Evolutionary conservation across 2,113 vertebrate genomes (phyloP), one percentile per base, ranked within the genome.

Genomic region (Nannospalax galili): DNA sequence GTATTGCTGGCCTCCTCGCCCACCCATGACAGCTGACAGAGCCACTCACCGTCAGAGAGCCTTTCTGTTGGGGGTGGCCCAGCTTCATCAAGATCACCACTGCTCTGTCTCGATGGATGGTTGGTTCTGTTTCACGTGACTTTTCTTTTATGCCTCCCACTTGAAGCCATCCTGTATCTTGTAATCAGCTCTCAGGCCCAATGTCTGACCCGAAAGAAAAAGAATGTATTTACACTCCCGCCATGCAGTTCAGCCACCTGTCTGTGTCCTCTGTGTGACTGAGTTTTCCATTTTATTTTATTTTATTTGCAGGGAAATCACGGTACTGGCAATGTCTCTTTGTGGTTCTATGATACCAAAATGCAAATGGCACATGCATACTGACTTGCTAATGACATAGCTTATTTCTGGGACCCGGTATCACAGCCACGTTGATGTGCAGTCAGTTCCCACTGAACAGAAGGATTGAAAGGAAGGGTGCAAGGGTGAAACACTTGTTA

Each of bases 91-190:
- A 96, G 96, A 92, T 95, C 93, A 37, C 82, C 85, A 62, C 80
- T 65, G 0, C 79, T 95, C 77, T 14, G 93, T 96, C 95, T 96
- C 97, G 58, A 65, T 14, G 91, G 90, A 94, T 85, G 60, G 84
- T 93, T 5, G 7, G 95, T 42, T 75, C 64, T 35, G 20, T 20
- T 40, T 9, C n/a, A 65, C 81, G 95, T 87, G 77, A 84, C 87
- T 62, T 97, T 64, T 70, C 48, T 16, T 5, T 69, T 79, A 72
- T 40, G n/a, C 67, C 75, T 75, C 84, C 96, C 79, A 97, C 96
- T 97, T 96, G 96, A 98, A 96, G 96, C 93, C 90, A 37, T 56
- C 96, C 93, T 48, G 15, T 92, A 75, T 96, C 91, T 70, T 78
- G 95, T 96, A 64, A 95, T 97, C 94, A 56, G 77, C 77, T 28